These are phyloP conservation scores for Oscheius onirici DNA, from an alignment of 2,888 invertebrate genomes.

Conservation along the genomic window DNA sequence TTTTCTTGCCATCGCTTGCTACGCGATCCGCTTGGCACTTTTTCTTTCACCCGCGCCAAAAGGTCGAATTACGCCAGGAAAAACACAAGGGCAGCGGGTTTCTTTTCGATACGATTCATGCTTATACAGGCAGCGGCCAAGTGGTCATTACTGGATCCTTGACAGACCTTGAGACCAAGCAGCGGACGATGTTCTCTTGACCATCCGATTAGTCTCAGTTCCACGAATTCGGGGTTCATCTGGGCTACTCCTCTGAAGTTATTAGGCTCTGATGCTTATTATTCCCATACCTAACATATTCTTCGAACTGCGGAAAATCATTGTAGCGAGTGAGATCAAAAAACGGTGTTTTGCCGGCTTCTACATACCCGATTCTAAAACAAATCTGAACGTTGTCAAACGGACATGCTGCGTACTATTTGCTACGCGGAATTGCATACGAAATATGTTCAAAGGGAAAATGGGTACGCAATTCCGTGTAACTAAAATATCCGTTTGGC, in stretches of 20 bases:
- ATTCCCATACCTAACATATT: slow-evolving; percentile 39
- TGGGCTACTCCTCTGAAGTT: slow-evolving; percentile 44
- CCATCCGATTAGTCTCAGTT: slow-evolving; percentile 57
- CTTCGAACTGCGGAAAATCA: slow-evolving; percentile 63
- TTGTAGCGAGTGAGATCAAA: slow-evolving; percentile 59
- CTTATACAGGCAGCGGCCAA: too few relatives aligned
- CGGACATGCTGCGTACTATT: too few relatives aligned
- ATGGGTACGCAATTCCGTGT: too few relatives aligned
- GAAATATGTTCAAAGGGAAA: too few relatives aligned
- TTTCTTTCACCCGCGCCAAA: slow-evolving; percentile 9
- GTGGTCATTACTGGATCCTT: not conserved
- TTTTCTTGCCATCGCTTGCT: too few relatives aligned
- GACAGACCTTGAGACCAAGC: slow-evolving; percentile 57
- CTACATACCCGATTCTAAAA: slow-evolving; percentile 5
- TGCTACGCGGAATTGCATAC: too few relatives aligned
- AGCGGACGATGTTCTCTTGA: slow-evolving; percentile 57
- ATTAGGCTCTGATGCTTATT: not conserved
- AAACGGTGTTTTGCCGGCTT: slow-evolving; percentile 38
- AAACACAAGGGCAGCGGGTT: not conserved
- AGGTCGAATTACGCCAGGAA: slow-evolving; percentile 17
- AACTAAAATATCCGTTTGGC: too few relatives aligned
- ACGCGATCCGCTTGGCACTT: not conserved
- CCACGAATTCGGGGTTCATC: slow-evolving; percentile 59
- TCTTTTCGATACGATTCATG: slow-evolving; percentile 3
- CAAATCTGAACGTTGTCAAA: too few relatives aligned